Evolutionary conservation across 1,140 invertebrate species (phyloP).

Genomic region (Atta texana): DNA sequence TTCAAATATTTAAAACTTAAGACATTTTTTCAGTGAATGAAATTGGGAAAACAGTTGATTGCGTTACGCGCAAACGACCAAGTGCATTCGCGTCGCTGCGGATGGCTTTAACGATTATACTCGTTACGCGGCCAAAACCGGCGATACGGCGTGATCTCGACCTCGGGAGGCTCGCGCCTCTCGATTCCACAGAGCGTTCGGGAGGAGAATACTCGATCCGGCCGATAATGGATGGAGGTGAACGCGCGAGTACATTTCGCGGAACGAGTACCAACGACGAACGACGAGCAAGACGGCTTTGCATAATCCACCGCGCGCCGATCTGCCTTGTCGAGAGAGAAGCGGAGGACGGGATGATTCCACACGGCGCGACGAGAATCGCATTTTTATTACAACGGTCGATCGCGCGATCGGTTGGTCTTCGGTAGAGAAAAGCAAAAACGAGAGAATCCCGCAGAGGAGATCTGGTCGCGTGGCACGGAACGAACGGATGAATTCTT

Average conservation of each 20-base stretch:
- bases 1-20: too few relatives aligned
- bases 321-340: neutral
- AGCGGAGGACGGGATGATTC: constrained; percentile 17
- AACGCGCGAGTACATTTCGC: constrained; percentile 17
- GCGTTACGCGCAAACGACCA: constrained; percentile 12
- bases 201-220: constrained; percentile 6
- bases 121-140: constrained; percentile 23
- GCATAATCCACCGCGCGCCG: constrained; percentile 38
- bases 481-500: neutral
- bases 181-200: neutral
- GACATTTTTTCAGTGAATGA: too few relatives aligned
- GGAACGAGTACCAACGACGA: neutral
- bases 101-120: constrained; percentile 22
- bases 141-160: constrained; percentile 11
- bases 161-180: constrained; percentile 10
- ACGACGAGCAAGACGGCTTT: constrained; percentile 31
- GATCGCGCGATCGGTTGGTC: neutral
- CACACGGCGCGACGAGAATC: neutral
- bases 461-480: neutral
- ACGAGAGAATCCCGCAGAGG: neutral
- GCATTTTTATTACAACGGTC: constrained; percentile 46
- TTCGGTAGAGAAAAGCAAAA: neutral
- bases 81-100: constrained; percentile 30
- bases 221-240: constrained; percentile 46
- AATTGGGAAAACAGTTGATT: constrained; percentile 5